These are phyloP conservation scores for Thryonomys swinderianus DNA, from an alignment of 2,113 vertebrate species.

Conservation along the genomic window DNA sequence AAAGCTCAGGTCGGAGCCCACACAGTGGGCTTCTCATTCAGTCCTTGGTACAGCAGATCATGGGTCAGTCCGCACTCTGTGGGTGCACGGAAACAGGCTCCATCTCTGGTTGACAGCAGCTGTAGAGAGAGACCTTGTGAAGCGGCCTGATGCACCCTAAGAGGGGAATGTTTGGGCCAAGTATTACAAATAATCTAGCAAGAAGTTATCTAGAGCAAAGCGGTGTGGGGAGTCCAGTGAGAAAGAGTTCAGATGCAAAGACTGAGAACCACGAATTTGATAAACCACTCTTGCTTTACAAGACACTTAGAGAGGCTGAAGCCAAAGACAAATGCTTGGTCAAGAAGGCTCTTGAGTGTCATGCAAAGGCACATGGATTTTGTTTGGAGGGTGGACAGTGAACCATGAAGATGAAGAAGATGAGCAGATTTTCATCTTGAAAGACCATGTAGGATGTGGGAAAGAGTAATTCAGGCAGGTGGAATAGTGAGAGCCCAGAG, in stretches of 20 bases:
- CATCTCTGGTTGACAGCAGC: neutral
- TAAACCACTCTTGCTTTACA: neutral
- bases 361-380: neutral
- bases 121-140: neutral
- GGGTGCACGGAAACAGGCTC: neutral
- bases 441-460: neutral
- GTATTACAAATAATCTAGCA: neutral
- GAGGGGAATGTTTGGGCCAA: neutral
- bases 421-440: neutral
- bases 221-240: too few species aligned
- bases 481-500: too few species aligned
- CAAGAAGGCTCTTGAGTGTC: neutral
- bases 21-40: neutral
- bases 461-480: neutral
- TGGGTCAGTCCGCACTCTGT: neutral
- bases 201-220: neutral
- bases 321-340: neutral
- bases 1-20: neutral
- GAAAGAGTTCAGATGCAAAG: neutral
- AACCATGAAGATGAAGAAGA: neutral
- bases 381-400: neutral
- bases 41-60: neutral
- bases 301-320: neutral
- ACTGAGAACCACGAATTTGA: neutral
- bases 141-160: neutral